These are phyloP conservation scores for Cephalopterus ornatus DNA, from an alignment of 2,113 vertebrate genomes.

Conservation along the genomic window DNA sequence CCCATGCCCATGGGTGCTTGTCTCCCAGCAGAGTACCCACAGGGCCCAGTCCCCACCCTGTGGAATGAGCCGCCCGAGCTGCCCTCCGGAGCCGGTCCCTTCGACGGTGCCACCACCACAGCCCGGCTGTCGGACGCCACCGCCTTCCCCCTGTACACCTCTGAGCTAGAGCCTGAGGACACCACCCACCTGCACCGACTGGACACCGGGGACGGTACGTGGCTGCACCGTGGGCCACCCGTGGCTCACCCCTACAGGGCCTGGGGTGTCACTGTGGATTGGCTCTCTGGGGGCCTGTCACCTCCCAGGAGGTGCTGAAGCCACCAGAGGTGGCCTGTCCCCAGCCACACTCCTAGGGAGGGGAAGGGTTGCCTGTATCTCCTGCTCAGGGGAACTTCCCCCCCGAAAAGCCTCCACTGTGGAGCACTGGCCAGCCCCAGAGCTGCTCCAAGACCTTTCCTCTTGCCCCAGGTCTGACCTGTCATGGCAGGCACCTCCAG, in stretches of 20 bases:
- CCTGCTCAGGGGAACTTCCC: background rate
- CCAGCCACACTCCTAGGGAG: background rate
- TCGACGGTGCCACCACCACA: conserved; percentile 76
- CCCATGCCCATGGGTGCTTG: background rate
- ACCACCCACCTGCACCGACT: conserved; percentile 70
- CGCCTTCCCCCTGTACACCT: conserved; percentile 61
- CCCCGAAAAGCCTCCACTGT: background rate
- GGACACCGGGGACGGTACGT: conserved; percentile 73
- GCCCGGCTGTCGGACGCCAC: conserved; percentile 66
- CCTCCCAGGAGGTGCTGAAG: background rate
- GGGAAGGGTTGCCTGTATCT: too few species aligned
- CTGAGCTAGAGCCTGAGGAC: conserved; percentile 76
- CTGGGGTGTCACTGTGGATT: fast-evolving
- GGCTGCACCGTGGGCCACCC: fast-evolving
- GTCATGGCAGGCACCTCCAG: background rate
- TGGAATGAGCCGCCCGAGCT: conserved; percentile 86
- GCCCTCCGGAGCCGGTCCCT: conserved; percentile 81
- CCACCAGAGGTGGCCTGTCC: too few species aligned
- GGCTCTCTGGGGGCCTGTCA: background rate
- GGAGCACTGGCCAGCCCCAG: too few species aligned
- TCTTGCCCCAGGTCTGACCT: background rate
- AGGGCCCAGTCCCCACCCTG: conserved; percentile 72
- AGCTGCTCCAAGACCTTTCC: background rate
- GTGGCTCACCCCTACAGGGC: fast-evolving
- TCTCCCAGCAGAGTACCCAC: conserved; percentile 67